Base-by-base conservation (phyloP, 2,888 invertebrate species). In the Frankliniella fusca region DNA sequence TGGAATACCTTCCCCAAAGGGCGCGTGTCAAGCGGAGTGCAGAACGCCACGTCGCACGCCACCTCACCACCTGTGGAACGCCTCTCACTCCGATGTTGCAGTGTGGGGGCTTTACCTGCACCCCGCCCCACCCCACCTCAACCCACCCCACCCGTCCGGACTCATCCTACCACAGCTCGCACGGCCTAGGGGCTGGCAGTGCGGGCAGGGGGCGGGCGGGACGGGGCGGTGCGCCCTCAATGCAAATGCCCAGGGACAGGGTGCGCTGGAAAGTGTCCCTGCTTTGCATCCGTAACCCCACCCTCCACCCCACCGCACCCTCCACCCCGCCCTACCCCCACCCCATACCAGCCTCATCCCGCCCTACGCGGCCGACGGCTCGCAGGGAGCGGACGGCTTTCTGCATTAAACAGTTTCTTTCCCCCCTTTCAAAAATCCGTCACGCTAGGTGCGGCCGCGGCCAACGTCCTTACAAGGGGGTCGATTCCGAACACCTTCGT, bases 11-110 rank as follows among this genome's bases (percentile, higher is more conserved):
- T 38, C 38, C 5, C 38, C 3, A 38, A 11, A 54, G 15, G 54
- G 54, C 54, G 54, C 2, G 54, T 18, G 54, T 54, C 15, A 18
- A 2, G 54, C 54, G 54, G 8, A 11, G 11, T 2, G 54, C 54
- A 38, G 18, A 23, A 70, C 70, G 70, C 70, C 70, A n/a, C n/a
- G n/a, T n/a, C n/a, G n/a, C n/a, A n/a, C n/a, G n/a, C n/a, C n/a
- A n/a, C n/a, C n/a, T n/a, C n/a, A n/a, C n/a, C n/a, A 70, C 70
- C 70, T 70, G 70, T 70, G 23, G 70, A 23, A 70, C 70, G 38
- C 38, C 38, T 38, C 38, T 5, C 3, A 38, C 38, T 38, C 38
- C 38, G 38, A 38, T 2, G 38, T 38, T 38, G 38, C 38, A 38
- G 38, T 38, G 38, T 38, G 38, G 38, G 5, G 38, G 5, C 38